phyloP scores from a whole-genome alignment of 2,797 vertebrate species.

The Chloroceryle inda region DNA sequence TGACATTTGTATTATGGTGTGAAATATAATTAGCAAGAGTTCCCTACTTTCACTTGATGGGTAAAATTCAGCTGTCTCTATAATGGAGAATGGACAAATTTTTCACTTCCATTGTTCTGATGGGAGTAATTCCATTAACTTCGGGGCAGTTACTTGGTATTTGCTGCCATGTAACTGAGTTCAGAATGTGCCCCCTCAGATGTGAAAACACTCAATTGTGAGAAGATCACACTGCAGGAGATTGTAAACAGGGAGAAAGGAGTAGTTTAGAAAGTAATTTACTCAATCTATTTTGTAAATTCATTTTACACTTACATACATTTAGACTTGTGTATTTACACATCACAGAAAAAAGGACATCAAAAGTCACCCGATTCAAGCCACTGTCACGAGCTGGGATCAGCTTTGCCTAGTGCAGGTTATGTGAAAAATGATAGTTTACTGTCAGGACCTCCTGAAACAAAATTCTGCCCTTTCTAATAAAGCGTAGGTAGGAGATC shows the following conservation, averaged over 20 bases:
- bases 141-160: not conserved
- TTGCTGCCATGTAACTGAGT: not conserved
- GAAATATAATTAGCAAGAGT: not conserved
- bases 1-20: not conserved
- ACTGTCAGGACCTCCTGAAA: not conserved
- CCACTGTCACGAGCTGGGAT: not conserved
- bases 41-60: not conserved
- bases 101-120: not conserved
- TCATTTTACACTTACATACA: not conserved
- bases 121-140: not conserved
- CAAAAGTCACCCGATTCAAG: not conserved
- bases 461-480: not conserved
- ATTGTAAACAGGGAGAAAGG: not conserved
- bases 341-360: not conserved
- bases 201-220: not conserved
- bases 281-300: not conserved
- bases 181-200: not conserved
- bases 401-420: not conserved
- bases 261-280: slow-evolving; percentile 3
- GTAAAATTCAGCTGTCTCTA: not conserved
- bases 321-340: not conserved
- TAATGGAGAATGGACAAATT: not conserved
- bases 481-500: not conserved
- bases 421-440: not conserved
- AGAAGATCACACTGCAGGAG: not conserved